Evolutionary conservation across 2,797 vertebrate genomes (phyloP), one percentile per base, ranked within the genome.

Genomic region (Echiichthys vipera): DNA sequence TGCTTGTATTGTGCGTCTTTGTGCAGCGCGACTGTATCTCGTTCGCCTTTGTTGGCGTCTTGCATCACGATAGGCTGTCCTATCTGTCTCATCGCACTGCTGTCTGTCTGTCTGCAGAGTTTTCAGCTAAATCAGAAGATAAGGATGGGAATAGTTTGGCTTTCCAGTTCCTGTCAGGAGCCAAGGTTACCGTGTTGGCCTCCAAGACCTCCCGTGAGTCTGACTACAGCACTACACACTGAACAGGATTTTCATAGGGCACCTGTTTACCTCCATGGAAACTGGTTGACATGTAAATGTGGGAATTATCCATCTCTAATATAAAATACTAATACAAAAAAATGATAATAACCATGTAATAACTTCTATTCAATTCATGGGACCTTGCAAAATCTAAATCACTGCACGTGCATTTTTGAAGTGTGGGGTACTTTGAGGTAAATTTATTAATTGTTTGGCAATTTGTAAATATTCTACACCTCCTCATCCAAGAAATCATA

Each of bases 181-280:
- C 96, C 78, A 95, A 87, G 77, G 95, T 97, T 42, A 96, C 96
- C 29, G 89, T 99, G 75, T 92, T 96, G 83, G 96, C 96, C 82
- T 99, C 98, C 39, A 99, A 96, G 95, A 97, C 97, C 34, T 99
- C 98, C 85, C 97, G 97, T 99, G 92, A 99, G 97, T 96, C 72
- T 46, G 25, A 56, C 65, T 30, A 2, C 50, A 46, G 5, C 12
- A 24, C 10, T 0, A 5, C 5, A 39, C 4, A 12, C 56, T 24
- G 22, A 57, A 5, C 17, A 0, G 8, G 43, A n/a, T 37, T 55
- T 40, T 57, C 5, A 20, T 3, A 27, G 36, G 17, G 13, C 11
- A 3, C n/a, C 3, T 14, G 14, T 78, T 74, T 17, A 43, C 24
- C 32, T 65, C 15, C 25, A 17, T 51, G 3, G 11, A 27, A 15